Base-by-base conservation (phyloP, 2,888 invertebrate species). In the Alloscopus bannaensis region DNA sequence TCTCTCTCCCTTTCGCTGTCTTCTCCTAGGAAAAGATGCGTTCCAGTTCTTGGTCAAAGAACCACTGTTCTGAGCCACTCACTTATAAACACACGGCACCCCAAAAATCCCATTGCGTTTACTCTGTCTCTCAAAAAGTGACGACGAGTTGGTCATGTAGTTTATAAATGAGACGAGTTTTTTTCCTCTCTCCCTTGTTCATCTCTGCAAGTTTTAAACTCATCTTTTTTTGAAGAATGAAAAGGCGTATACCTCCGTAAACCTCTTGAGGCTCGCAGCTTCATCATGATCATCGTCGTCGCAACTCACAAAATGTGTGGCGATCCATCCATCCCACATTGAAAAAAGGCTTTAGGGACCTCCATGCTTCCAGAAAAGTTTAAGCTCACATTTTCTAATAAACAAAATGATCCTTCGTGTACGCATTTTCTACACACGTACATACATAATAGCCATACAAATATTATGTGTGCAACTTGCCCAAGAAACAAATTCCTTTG, bases 51-150 rank as follows among this genome's bases (percentile, higher is more conserved):
- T 71, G 60, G 81, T 68, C 72, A 79, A 81, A 81, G 83, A 83
- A 83, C 81, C 83, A 83, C 81, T 83, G 83, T 81, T 83, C 83
- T 82, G 59, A 81, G 81, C 81, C 81, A 81, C 83, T 81, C 83
- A 75, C 64, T 52, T 42, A n/a, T 22, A 8, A 64, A 31, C 45
- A 72, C 28, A 70, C 47, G 36, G 31, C 24, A 1, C 13, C 4
- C 26, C 26, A 55, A 55, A 29, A 29, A 59, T 55, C 26, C 24
- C 24, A 22, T 55, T 55, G 18, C 22, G 3, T 36, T 40, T 20
- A 59, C 29, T 6, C 60, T 13, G 13, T 45, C 45, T 59, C 28
- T 16, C 22, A 18, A 52, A 62, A 59, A 59, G 45, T 45, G 45
- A 16, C n/a, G n/a, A n/a, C n/a, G n/a, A 45, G 47, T 31, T 62